Conservation (phyloP, 2,797 vertebrate species). For the Amblyraja radiata region DNA sequence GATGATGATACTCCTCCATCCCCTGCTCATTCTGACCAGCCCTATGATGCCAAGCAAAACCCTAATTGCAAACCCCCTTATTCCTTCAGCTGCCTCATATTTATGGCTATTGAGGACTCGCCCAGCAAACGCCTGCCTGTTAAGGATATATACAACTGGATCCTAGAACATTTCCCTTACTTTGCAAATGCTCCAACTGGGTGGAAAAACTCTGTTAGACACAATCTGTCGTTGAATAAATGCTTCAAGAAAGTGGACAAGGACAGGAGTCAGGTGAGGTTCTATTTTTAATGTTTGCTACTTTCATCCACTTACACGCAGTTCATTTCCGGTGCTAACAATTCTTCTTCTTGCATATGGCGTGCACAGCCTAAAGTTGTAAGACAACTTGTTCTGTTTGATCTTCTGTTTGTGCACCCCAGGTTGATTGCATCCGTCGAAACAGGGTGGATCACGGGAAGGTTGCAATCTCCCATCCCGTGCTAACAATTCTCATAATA, state of each 20-base stretch:
- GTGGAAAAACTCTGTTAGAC: constrained; percentile 97
- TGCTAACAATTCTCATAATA: background rate
- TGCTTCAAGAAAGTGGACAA: constrained; percentile 99
- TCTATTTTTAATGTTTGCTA: constrained; percentile 40
- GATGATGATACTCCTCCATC: constrained; percentile 73
- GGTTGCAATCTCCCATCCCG: too few species aligned
- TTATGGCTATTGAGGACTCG: constrained; percentile 96
- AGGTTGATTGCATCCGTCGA: too few species aligned
- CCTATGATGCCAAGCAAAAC: constrained; percentile 81
- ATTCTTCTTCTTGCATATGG: too few species aligned
- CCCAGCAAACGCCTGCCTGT: constrained; percentile 88
- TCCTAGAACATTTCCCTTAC: constrained; percentile 96
- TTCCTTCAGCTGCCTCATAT: constrained; percentile 97
- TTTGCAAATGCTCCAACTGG: constrained; percentile 93
- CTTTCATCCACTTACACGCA: background rate
- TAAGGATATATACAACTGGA: constrained; percentile 98
- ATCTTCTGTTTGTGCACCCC: too few species aligned
- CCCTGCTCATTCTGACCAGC: constrained; percentile 77
- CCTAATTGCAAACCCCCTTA: constrained; percentile 91
- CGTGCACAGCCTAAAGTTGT: too few species aligned
- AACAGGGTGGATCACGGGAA: too few species aligned
- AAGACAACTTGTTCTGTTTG: too few species aligned
- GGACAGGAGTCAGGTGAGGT: constrained; percentile 92
- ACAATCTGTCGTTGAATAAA: constrained; percentile 94
- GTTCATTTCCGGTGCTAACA: background rate